phyloP scores from a whole-genome alignment of 2,113 vertebrate species.

The Sinocyclocheilus anshuiensis region DNA sequence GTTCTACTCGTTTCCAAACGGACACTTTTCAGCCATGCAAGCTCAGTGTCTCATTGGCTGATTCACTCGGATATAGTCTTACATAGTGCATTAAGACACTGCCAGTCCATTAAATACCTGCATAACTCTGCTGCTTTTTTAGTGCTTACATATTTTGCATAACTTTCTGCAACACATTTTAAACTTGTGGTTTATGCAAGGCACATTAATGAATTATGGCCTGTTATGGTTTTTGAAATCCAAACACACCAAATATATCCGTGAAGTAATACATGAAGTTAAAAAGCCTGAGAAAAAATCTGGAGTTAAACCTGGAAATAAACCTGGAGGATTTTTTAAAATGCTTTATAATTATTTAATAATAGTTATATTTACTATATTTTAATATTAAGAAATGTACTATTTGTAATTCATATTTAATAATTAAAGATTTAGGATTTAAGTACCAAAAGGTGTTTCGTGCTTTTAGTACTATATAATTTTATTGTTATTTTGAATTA shows the following conservation, averaged over 20 bases:
- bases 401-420: not conserved
- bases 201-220: conserved; percentile 19
- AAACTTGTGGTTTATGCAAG: not conserved
- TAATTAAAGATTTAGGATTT: not conserved
- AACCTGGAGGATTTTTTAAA: not conserved
- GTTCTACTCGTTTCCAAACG: conserved; percentile 44
- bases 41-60: conserved; percentile 21
- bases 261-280: not conserved
- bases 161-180: conserved; percentile 27
- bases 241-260: not conserved
- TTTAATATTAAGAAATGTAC: not conserved
- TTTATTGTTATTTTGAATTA: not conserved
- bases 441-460: no score
- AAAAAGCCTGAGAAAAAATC: not conserved
- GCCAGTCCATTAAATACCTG: conserved; percentile 27
- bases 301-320: not conserved
- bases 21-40: conserved; percentile 22
- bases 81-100: conserved; percentile 21
- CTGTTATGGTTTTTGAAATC: not conserved
- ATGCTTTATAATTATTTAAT: not conserved
- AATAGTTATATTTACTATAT: not conserved
- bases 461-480: no score
- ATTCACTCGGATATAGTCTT: conserved; percentile 44
- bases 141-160: conserved; percentile 26
- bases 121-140: conserved; percentile 34